Evolutionary conservation across 2,797 vertebrate genomes (phyloP).

Genomic region (Chaetophractus vellerosus): DNA sequence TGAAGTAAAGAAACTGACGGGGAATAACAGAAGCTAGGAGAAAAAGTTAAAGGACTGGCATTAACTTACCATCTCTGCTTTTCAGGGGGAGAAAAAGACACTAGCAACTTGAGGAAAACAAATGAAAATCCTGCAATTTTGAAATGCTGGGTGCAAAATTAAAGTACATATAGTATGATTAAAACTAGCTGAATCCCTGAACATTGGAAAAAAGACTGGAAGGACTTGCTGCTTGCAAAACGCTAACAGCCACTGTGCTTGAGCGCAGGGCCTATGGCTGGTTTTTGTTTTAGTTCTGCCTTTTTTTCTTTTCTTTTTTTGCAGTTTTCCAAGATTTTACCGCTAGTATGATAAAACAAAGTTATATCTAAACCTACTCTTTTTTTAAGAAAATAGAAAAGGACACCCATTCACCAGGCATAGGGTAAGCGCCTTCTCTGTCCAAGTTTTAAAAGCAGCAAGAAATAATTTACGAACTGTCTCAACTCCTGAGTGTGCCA

Average conservation of each 20-base stretch:
- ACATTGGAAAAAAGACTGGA: not conserved
- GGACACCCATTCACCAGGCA: not conserved
- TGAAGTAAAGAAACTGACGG: not conserved
- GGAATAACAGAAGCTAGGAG: not conserved
- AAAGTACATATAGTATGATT: not conserved
- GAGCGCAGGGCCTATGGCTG: not conserved
- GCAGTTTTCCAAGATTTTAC: not conserved
- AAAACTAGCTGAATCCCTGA: not conserved
- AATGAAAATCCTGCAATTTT: not conserved
- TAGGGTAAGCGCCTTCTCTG: not conserved
- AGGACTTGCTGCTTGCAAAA: fast-evolving
- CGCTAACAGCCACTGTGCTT: fast-evolving
- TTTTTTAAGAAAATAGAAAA: not conserved
- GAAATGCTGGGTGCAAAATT: not conserved
- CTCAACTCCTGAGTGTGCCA: slow-evolving; percentile 74
- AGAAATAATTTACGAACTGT: slow-evolving; percentile 71
- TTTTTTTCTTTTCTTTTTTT: not conserved
- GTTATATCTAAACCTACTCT: slow-evolving; percentile 15
- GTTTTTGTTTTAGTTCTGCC: not conserved
- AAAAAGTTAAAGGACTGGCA: not conserved
- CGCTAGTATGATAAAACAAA: slow-evolving; percentile 36
- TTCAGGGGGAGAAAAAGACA: not conserved
- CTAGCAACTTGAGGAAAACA: too few species aligned
- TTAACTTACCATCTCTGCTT: not conserved
- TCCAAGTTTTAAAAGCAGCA: slow-evolving; percentile 80